Base-by-base conservation (phyloP, 1,140 invertebrate species). In the Magallana ariakensis region DNA sequence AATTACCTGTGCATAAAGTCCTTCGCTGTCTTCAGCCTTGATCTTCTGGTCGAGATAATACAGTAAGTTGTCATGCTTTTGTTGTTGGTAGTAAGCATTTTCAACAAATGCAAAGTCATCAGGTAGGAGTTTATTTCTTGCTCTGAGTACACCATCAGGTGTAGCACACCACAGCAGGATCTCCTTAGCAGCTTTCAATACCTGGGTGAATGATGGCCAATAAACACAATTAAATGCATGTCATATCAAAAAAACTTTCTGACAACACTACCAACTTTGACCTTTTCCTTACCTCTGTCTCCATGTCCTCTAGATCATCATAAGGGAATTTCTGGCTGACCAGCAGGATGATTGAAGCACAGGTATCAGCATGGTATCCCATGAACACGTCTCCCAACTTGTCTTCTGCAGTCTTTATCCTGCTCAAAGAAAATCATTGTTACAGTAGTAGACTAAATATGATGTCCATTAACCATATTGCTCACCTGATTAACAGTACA, bases 301-400 rank as follows among this genome's bases (percentile, higher is more conserved):
- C 84, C 10, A 80, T 57, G 0, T 46, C 55, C 16, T 86, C 57
- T 22, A 66, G n/a, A 16, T 85, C 84, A 19, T 56, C 87, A 26
- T 80, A 5, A 7, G 16, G n/a, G 22, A 33, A 58, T 33, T 83
- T 53, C 55, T 88, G 84, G 81, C 88, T 90, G 4, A 93, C 90
- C 62, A 92, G 87, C 0, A 93, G 84, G 22, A 94, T 89, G 46
- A 93, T 87, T n/a, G 93, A 87, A 19, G 93, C 90, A 70, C 91
- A 89, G 19, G 92, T 91, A 80, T 94, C 93, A 19, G 91, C 87
- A 90, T 94, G 92, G 80, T 90, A 92, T 33, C 93, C 93, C 89
- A 93, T 91, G 85, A 93, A 92, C 1, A 66, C 87, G 60, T 90
- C 90, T 16, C 87, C 87, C 16, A 90, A 80, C 10, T 33, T 84